A percentile compares a stretch with the other conserved stretches of the same genome.
Evolutionary conservation across 2,113 vertebrate genomes (phyloP).

Genomic region (Hepsetus odoe): DNA sequence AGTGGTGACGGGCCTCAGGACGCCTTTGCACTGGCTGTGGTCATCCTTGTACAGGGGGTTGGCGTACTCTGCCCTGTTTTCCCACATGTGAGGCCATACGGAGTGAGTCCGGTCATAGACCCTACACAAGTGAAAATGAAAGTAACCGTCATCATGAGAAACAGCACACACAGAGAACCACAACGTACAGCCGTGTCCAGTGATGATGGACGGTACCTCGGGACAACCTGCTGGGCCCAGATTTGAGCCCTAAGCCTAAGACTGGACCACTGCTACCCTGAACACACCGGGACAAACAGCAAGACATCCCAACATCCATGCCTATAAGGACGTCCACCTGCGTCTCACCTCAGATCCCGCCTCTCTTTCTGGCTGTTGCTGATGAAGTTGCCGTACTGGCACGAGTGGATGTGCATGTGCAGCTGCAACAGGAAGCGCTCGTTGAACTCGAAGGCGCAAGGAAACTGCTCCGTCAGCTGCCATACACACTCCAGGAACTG

Average conservation of each 20-base stretch:
- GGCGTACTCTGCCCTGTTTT: conserved; percentile 80
- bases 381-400: conserved; percentile 92
- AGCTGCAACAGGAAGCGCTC: conserved; percentile 90
- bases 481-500: conserved; percentile 97
- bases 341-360: conserved; percentile 80
- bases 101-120: conserved; percentile 87
- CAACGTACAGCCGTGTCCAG: too few relatives aligned
- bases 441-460: conserved; percentile 96
- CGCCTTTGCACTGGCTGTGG: conserved; percentile 80
- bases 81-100: conserved; percentile 90
- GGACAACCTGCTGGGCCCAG: too few relatives aligned
- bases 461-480: conserved; percentile 95
- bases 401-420: conserved; percentile 90
- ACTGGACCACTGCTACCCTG: too few relatives aligned
- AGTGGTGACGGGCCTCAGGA: conserved; percentile 80
- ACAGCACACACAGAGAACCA: too few relatives aligned
- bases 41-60: conserved; percentile 86
- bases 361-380: conserved; percentile 92
- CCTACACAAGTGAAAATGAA: conserved; percentile 66
- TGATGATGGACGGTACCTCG: too few relatives aligned
- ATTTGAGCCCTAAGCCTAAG: too few relatives aligned
- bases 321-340: too few relatives aligned
- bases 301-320: too few relatives aligned
- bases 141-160: too few relatives aligned
- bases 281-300: too few relatives aligned